Percentiles rank a stretch among this genome's conserved stretches.
Conservation (phyloP, 1,140 invertebrate species). For the Papilio glaucus region DNA sequence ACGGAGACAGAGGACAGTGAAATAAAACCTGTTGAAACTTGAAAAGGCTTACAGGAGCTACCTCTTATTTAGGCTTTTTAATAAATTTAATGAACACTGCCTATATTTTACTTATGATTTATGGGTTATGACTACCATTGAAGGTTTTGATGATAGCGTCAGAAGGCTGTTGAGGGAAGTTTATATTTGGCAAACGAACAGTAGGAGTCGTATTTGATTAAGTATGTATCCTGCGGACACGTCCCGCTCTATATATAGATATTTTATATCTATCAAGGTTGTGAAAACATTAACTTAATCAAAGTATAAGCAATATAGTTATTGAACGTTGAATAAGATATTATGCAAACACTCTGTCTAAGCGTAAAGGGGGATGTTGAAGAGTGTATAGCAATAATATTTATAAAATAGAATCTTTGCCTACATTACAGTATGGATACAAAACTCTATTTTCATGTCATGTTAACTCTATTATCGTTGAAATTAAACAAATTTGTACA, state of each 20-base stretch:
- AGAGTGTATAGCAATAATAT: slow-evolving; percentile 2
- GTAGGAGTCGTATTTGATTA: not conserved
- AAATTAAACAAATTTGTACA: no score
- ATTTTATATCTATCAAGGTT: not conserved
- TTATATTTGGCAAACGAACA: not conserved
- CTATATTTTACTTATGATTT: no score
- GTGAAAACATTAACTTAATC: not conserved
- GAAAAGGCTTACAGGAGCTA: no score
- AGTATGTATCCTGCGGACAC: not conserved
- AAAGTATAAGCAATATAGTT: not conserved
- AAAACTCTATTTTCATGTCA: no score
- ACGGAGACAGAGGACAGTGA: no score
- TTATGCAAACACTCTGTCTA: slow-evolving; percentile 17
- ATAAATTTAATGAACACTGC: no score
- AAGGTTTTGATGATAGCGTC: no score
- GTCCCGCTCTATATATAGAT: not conserved
- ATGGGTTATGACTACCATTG: no score
- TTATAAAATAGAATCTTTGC: slow-evolving; percentile 10
- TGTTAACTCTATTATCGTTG: no score
- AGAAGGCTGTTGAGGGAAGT: not conserved
- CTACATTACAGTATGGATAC: not conserved
- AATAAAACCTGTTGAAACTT: no score
- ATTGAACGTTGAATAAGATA: slow-evolving; percentile 1
- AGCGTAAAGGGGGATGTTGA: not conserved
- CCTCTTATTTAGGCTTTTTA: no score